These are phyloP conservation scores for Chironomus tentans DNA, from an alignment of 2,888 invertebrate species.

Conservation along the genomic window DNA sequence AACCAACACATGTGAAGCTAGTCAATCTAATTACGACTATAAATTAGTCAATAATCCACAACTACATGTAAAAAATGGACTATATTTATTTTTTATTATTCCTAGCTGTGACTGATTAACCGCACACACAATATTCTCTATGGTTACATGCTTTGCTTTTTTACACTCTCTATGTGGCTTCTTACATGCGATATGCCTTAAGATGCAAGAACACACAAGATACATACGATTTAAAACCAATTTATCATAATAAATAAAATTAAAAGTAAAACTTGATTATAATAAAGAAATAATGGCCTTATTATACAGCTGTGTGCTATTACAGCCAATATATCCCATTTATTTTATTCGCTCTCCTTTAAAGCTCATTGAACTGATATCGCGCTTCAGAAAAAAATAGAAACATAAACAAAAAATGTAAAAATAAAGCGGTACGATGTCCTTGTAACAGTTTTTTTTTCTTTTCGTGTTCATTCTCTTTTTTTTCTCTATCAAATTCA, in stretches of 20 bases:
- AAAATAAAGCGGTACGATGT: background rate
- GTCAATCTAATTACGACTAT: background rate
- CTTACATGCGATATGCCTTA: background rate
- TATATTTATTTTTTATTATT: background rate
- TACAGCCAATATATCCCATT: background rate
- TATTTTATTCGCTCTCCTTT: background rate
- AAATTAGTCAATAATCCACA: background rate
- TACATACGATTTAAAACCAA: background rate
- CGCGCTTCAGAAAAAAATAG: background rate
- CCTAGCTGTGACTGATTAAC: background rate
- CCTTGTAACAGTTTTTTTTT: conserved; percentile 23
- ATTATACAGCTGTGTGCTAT: background rate
- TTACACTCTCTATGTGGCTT: background rate
- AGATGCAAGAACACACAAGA: background rate
- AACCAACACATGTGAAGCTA: background rate
- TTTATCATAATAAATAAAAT: background rate
- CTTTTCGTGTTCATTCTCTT: background rate
- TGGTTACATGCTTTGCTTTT: background rate
- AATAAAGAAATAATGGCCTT: too few relatives aligned
- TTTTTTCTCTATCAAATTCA: background rate
- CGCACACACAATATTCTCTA: background rate
- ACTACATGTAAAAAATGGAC: background rate
- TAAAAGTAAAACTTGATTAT: background rate
- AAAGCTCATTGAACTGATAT: conserved; percentile 15
- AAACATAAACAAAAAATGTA: background rate